These are phyloP conservation scores for Ornithoptera alexandrae DNA, from an alignment of 2,888 invertebrate species.

Conservation along the genomic window DNA sequence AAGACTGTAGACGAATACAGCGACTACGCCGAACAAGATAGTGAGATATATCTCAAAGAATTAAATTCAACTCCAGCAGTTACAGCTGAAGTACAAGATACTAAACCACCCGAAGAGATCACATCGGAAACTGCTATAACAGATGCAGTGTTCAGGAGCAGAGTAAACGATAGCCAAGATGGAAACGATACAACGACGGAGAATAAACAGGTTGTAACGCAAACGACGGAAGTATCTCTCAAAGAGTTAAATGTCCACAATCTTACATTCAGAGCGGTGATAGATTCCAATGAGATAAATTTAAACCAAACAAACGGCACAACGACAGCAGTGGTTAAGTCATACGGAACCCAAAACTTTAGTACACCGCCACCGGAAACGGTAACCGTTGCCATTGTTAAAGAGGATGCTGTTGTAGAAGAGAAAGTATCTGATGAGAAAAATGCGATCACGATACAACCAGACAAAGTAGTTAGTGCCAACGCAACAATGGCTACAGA, in stretches of 20 bases:
- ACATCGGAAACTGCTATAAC: not conserved
- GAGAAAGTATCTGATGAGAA: not conserved
- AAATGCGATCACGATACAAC: not conserved
- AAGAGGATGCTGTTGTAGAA: not conserved
- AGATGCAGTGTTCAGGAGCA: constrained; percentile 3
- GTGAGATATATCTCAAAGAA: not conserved
- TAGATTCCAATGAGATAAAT: not conserved
- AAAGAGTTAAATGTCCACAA: not conserved
- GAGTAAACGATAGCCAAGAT: not conserved
- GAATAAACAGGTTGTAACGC: no score
- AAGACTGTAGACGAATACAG: not conserved
- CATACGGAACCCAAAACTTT: not conserved
- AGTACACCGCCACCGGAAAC: not conserved
- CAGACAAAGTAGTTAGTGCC: not conserved
- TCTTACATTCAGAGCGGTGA: not conserved
- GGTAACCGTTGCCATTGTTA: not conserved
- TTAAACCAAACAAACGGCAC: not conserved
- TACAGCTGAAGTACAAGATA: not conserved
- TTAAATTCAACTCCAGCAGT: not conserved
- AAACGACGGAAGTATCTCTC: no score
- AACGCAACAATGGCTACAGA: not conserved
- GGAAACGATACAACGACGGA: not conserved
- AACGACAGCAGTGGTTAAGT: not conserved
- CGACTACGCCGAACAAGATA: not conserved
- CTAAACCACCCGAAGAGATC: not conserved